These are phyloP conservation scores for Drosophila punjabiensis DNA, from an alignment of 1,140 invertebrate species.

Conservation along the genomic window DNA sequence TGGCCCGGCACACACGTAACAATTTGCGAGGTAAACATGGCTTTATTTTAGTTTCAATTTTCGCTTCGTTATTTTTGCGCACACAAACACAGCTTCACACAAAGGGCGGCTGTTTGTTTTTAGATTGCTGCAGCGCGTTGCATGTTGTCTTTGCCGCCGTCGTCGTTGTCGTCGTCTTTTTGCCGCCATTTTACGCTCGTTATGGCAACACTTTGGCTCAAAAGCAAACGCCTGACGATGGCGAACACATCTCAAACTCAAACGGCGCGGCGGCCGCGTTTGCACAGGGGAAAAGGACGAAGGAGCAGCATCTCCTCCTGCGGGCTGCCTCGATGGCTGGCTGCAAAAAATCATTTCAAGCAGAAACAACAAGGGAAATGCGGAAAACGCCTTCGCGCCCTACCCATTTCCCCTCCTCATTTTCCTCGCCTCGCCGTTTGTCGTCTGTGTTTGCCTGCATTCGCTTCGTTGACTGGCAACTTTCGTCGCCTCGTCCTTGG, in stretches of 20 bases:
- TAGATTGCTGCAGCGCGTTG: slow-evolving; percentile 59
- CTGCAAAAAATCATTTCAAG: slow-evolving; percentile 76
- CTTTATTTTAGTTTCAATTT: slow-evolving; percentile 84
- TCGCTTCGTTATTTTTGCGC: slow-evolving; percentile 80
- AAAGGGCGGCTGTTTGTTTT: slow-evolving; percentile 71
- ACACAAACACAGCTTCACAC: slow-evolving; percentile 27
- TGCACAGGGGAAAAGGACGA: slow-evolving; percentile 34
- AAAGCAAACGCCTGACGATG: slow-evolving; percentile 73
- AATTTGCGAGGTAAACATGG: slow-evolving; percentile 81
- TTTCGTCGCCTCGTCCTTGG: slow-evolving; percentile 67
- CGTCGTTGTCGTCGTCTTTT: slow-evolving; percentile 58
- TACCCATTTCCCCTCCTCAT: background rate
- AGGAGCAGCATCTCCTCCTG: slow-evolving; percentile 60
- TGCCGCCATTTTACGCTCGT: slow-evolving; percentile 83
- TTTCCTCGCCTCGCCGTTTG: slow-evolving; percentile 37
- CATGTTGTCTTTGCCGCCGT: slow-evolving; percentile 67
- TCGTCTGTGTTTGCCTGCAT: slow-evolving; percentile 73
- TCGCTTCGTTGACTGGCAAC: slow-evolving; percentile 79
- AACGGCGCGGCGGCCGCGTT: slow-evolving; percentile 63
- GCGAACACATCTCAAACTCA: slow-evolving; percentile 65
- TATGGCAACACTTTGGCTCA: slow-evolving; percentile 83
- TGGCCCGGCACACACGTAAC: slow-evolving; percentile 57
- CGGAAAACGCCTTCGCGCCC: slow-evolving; percentile 75
- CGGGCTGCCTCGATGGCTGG: slow-evolving; percentile 23
- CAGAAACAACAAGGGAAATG: slow-evolving; percentile 82